phyloP scores from a whole-genome alignment of 2,113 vertebrate species.

The Eudyptes chrysolophus region DNA sequence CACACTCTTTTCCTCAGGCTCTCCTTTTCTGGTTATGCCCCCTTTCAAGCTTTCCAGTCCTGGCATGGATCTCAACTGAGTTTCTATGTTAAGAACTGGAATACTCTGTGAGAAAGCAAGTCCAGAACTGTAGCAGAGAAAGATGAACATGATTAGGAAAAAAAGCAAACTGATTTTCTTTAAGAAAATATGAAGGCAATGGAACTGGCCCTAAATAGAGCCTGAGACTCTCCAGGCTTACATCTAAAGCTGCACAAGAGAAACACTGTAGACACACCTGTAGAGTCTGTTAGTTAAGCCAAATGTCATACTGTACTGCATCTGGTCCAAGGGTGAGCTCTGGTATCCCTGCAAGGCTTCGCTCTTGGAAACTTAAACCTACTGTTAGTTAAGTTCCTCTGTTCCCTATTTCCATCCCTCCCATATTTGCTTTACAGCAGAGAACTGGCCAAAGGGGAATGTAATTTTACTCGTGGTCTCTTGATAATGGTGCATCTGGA shows the following conservation, averaged over 20 bases:
- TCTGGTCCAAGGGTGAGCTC: background rate
- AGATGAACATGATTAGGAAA: background rate
- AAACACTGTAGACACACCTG: background rate
- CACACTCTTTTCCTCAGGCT: background rate
- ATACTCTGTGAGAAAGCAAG: background rate
- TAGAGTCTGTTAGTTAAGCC: background rate
- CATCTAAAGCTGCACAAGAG: background rate
- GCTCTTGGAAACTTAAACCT: background rate
- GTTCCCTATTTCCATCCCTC: background rate
- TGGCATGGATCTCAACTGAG: background rate
- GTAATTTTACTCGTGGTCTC: background rate
- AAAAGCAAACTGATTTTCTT: background rate
- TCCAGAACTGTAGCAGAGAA: background rate
- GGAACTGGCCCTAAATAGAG: background rate
- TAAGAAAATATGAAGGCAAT: background rate
- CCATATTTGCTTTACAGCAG: background rate
- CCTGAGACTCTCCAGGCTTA: fast-evolving
- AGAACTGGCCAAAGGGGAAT: background rate
- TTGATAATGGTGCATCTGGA: background rate
- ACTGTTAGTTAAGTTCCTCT: background rate
- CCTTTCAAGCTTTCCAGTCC: background rate
- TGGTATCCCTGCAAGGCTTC: background rate
- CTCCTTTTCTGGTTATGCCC: background rate
- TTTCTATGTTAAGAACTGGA: background rate
- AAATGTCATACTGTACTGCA: fast-evolving